Percentiles rank a stretch among this genome's conserved stretches.
These are phyloP conservation scores for Acrobasis repandana DNA, from an alignment of 2,888 invertebrate genomes.

Conservation along the genomic window DNA sequence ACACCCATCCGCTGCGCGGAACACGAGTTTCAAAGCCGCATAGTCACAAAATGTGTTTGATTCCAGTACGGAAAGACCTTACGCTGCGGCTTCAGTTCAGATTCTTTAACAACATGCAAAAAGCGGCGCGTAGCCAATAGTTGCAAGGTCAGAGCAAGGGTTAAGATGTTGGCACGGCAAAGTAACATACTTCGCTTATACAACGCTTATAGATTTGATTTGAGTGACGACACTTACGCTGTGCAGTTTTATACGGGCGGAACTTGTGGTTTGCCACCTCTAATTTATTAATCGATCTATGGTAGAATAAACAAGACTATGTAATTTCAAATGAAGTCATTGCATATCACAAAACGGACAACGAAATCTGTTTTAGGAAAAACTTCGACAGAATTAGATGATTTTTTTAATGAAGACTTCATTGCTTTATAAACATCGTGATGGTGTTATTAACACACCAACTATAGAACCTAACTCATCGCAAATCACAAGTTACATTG, in stretches of 20 bases:
- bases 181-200: conserved; percentile 71
- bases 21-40: conserved; percentile 47
- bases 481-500: not conserved
- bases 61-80: conserved; percentile 97
- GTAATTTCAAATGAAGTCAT: too few species aligned
- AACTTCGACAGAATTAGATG: too few species aligned
- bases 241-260: conserved; percentile 64
- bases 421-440: too few species aligned
- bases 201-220: conserved; percentile 65
- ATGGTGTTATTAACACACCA: too few species aligned
- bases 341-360: too few species aligned
- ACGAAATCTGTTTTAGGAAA: too few species aligned
- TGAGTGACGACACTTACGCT: conserved; percentile 63
- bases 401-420: too few species aligned
- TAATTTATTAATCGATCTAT: not conserved
- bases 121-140: conserved; percentile 93
- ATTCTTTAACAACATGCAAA: conserved; percentile 96
- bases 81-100: conserved; percentile 97
- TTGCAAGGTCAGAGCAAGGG: conserved; percentile 54
- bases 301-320: not conserved
- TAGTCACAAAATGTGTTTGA: conserved; percentile 74
- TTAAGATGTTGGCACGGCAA: conserved; percentile 69
- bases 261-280: conserved; percentile 10
- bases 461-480: not conserved
- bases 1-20: conserved; percentile 28